These are phyloP conservation scores for Microtus richardsoni DNA, from an alignment of 2,113 vertebrate species.

Conservation along the genomic window DNA sequence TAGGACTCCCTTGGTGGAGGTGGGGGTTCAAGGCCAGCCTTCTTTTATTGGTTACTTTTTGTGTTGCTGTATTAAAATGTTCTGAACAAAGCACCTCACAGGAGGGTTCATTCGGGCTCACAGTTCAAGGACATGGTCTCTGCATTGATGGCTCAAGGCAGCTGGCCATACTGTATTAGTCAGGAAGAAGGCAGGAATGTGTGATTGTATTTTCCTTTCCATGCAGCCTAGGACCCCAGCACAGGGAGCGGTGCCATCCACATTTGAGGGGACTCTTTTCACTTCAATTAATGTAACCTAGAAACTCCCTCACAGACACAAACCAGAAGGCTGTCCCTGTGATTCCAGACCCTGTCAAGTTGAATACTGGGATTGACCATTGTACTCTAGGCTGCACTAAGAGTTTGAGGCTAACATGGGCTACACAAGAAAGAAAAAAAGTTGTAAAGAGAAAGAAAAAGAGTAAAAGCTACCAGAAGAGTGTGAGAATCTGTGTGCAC, in stretches of 20 bases:
- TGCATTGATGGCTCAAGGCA: neutral
- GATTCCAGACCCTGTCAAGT: neutral
- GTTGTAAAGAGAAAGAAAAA: neutral
- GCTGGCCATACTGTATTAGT: neutral
- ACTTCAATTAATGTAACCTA: neutral
- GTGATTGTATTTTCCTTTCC: neutral
- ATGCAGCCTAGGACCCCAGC: neutral
- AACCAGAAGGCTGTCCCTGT: too few species aligned
- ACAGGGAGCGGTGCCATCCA: neutral
- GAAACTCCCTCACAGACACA: neutral
- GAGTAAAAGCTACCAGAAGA: neutral
- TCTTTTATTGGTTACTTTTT: neutral
- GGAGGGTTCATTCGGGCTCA: neutral
- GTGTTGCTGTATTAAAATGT: neutral
- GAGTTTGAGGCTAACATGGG: neutral
- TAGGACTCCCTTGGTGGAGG: neutral
- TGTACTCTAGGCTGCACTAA: neutral
- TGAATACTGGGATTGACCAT: too few species aligned
- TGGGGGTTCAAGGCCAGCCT: neutral
- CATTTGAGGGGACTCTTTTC: neutral
- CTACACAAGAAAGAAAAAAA: neutral
- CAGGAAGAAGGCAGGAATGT: neutral
- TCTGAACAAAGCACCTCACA: neutral
- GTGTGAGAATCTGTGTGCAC: neutral
- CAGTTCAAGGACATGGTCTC: neutral